These are phyloP conservation scores for Nomada ruficornis DNA, from an alignment of 2,888 invertebrate genomes.

Conservation along the genomic window DNA sequence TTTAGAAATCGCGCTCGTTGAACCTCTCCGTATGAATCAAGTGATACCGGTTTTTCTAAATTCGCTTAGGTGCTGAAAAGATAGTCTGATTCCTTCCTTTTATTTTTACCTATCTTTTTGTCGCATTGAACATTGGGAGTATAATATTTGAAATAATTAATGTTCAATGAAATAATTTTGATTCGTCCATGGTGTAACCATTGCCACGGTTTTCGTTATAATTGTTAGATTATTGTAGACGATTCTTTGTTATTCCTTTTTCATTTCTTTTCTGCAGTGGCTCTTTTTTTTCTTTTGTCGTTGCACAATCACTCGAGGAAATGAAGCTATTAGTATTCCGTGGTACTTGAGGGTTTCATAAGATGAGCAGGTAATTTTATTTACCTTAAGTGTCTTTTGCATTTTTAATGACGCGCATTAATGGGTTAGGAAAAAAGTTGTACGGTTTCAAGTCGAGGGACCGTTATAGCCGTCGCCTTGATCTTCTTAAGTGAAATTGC, in stretches of 20 bases:
- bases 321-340: constrained; percentile 12
- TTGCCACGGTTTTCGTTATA: neutral
- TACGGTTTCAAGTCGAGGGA: neutral
- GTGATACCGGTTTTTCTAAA: constrained; percentile 24
- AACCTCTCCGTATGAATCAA: constrained; percentile 35
- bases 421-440: constrained; percentile 27
- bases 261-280: no score
- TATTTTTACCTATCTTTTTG: neutral
- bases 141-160: no score
- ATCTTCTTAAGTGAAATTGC: constrained; percentile 23
- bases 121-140: no score
- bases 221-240: neutral
- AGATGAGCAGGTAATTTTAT: constrained; percentile 22
- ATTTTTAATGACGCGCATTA: constrained; percentile 23
- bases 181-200: no score
- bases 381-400: constrained; percentile 18
- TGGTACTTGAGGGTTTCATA: neutral
- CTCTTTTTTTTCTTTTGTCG: neutral
- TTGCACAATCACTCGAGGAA: neutral
- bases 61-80: constrained; percentile 30
- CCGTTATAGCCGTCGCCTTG: neutral
- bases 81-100: constrained; percentile 8
- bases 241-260: neutral
- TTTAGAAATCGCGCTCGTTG: constrained; percentile 59
- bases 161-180: no score